Base-by-base conservation (phyloP, 2,113 vertebrate genomes). In the Hippolais icterina region DNA sequence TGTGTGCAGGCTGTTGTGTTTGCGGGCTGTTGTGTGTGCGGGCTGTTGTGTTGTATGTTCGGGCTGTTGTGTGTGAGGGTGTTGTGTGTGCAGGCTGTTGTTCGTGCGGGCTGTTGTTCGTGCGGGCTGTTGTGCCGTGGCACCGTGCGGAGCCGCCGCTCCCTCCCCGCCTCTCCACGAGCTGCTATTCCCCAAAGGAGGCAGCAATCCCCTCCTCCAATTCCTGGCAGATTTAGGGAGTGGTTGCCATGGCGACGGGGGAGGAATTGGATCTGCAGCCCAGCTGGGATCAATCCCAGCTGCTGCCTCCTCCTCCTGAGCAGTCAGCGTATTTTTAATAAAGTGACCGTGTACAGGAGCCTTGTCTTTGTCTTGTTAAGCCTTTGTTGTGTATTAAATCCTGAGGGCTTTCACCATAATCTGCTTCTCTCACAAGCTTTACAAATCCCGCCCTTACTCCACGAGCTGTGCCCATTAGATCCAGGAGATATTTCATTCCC, bases 141-240 rank as follows among this genome's bases (percentile, higher is more conserved):
- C 23, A 7, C 57, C 11, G 35, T 4, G 17, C 21, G 22, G 54
- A 79, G 75, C 76, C 39, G 54, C 91, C 18, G 25, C 83, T 29
- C 23, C n/a, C 76, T 53, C 15, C 41, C 65, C 23, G 57, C 35
- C 10, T 69, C 94, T 78, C 80, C 74, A 24, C 29, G 84, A 77
- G 63, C 70, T 16, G 57, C 14, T 63, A 52, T 75, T 94, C 92
- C 92, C 79, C 69, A 11, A 4, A 71, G 94, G 75, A 77, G 52
- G 4, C 49, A 12, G 56, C 54, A 24, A 15, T 89, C 60, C 79
- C 86, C 60, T 77, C 79, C 91, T 89, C 81, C 71, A 12, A 4
- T 29, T 96, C 92, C 85, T 81, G 96, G 93, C 65, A 89, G 98
- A 98, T 98, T 98, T 98, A 97, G 94, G 74, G 84, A 93, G 87